A percentile compares a stretch with the other conserved stretches of the same genome.
Evolutionary conservation across 2,797 vertebrate genomes (phyloP).

Genomic region (Taenioides sp.): DNA sequence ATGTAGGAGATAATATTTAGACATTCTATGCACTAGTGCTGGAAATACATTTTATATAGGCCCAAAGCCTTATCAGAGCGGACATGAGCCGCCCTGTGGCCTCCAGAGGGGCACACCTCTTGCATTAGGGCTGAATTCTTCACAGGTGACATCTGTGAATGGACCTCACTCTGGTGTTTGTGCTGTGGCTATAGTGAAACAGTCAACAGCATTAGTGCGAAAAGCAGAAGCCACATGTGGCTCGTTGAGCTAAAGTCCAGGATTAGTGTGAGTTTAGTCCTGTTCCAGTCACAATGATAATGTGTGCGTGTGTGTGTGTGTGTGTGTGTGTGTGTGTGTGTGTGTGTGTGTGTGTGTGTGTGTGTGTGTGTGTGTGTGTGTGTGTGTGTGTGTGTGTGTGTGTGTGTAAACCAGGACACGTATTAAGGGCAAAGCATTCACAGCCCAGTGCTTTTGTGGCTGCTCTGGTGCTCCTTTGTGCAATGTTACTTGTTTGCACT

Average conservation of each 20-base stretch:
- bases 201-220: background rate
- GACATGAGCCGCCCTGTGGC: too few species aligned
- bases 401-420: conserved; percentile 8
- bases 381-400: background rate
- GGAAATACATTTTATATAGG: background rate
- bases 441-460: background rate
- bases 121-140: background rate
- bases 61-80: too few species aligned
- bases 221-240: background rate
- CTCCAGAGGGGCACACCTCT: background rate
- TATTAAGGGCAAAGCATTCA: conserved; percentile 14
- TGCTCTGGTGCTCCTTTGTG: background rate
- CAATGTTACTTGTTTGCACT: conserved; percentile 1
- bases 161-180: background rate
- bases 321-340: too few species aligned
- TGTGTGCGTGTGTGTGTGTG: background rate
- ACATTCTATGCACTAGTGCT: background rate
- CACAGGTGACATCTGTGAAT: background rate
- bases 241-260: background rate
- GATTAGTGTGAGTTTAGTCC: background rate
- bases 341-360: background rate
- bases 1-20: background rate
- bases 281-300: background rate
- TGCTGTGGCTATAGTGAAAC: background rate
- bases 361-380: background rate